Percentiles rank a stretch among this genome's conserved stretches.
These are phyloP conservation scores for Naso thynnoides DNA, from an alignment of 2,797 vertebrate genomes.

Conservation along the genomic window DNA sequence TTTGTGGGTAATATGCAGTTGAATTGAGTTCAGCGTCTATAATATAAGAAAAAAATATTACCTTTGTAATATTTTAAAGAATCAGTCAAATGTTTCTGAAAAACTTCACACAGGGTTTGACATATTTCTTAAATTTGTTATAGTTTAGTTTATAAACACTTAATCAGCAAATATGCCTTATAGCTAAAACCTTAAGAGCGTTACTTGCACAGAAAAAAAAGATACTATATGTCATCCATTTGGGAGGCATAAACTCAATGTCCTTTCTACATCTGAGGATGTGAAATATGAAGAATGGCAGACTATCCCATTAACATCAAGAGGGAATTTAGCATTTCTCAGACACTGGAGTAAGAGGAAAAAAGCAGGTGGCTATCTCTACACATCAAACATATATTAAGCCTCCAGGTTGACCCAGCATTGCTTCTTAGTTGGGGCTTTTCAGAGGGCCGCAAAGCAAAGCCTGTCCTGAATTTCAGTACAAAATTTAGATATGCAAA, in stretches of 20 bases:
- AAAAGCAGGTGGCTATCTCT: slow-evolving; percentile 81
- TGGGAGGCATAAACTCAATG: slow-evolving; percentile 71
- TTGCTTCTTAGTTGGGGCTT: slow-evolving; percentile 77
- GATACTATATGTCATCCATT: slow-evolving; percentile 53
- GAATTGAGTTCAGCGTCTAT: background rate
- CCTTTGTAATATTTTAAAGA: background rate
- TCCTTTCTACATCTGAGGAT: slow-evolving; percentile 73
- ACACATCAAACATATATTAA: slow-evolving; percentile 87
- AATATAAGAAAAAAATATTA: background rate
- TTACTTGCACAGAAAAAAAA: slow-evolving; percentile 21
- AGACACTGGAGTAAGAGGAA: slow-evolving; percentile 72
- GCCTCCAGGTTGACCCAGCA: slow-evolving; percentile 81
- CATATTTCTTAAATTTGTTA: slow-evolving; percentile 5
- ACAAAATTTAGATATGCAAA: slow-evolving; percentile 87
- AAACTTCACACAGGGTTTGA: background rate
- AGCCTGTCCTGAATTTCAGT: slow-evolving; percentile 83
- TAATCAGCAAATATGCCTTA: slow-evolving; percentile 2
- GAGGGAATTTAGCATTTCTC: slow-evolving; percentile 77
- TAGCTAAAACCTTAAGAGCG: slow-evolving; percentile 31
- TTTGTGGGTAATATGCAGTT: slow-evolving; percentile 6
- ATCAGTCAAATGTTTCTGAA: background rate
- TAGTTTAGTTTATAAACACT: background rate
- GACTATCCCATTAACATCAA: slow-evolving; percentile 83
- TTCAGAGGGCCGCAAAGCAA: slow-evolving; percentile 77
- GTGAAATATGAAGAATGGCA: slow-evolving; percentile 71